Base-by-base conservation (phyloP, 1,140 invertebrate genomes). In the Paraescarpia echinospica region DNA sequence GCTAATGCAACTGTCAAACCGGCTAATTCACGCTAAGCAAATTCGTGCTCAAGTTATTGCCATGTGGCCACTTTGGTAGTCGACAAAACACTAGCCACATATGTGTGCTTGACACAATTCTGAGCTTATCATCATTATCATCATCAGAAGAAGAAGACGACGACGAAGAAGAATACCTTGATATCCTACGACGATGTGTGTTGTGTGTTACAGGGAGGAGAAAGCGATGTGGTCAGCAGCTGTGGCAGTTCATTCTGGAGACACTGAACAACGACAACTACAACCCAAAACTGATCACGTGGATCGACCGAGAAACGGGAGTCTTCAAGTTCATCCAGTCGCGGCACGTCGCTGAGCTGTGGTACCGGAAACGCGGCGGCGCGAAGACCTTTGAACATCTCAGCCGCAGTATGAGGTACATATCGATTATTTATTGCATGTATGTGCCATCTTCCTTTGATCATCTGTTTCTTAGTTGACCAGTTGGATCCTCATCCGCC, bases 361-460 rank as follows among this genome's bases (percentile, higher is more conserved):
- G 98, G 98, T 98, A 98, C 22, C 97, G 97, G 93, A 96, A 98
- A 22, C 99, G 99, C 95, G 98, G 98, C 96, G 99, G 99, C 95
- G 98, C 98, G 0, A 98, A 97, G 88, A 99, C 99, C 96, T 99
- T 99, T 93, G 98, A 99, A 96, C 99, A 99, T 96, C 96, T 99
- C 0, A 98, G 98, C 51, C 96, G 98, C 41, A 98, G 98, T 0
- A 96, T 99, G 27, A 96, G 98, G 33, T 95, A 91, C 5, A 33
- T 92, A 34, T 34, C 34, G 18, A 31, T 92, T 8, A 92, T 2
- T n/a, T n/a, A n/a, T n/a, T n/a, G n/a, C n/a, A n/a, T n/a, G 77
- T 51, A n/a, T n/a, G n/a, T n/a, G n/a, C n/a, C n/a, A 34, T 90
- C n/a, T n/a, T n/a, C n/a, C n/a, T n/a, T n/a, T n/a, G n/a, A n/a